Base-by-base conservation (phyloP, 1,140 invertebrate species). In the Pseudomyrmex pallidus region DNA sequence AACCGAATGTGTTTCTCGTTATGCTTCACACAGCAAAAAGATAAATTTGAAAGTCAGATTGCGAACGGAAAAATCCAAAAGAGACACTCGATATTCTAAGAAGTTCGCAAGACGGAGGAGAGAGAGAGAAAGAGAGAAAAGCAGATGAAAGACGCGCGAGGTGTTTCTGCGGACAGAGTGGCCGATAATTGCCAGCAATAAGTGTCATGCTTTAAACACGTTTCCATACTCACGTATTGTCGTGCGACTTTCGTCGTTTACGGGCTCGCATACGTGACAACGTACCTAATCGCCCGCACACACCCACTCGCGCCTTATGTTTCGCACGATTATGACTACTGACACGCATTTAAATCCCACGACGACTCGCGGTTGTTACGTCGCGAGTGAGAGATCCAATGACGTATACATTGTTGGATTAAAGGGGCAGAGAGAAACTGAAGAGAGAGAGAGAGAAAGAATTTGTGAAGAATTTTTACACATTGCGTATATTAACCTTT, bases 261-360 rank as follows among this genome's bases (percentile, higher is more conserved):
- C 15, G 59, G 73, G 20, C 8, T 46, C 46, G 20, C 73, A 74
- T 63, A 74, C 10, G 72, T 48, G 50, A 84, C 82, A 52, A 62
- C 22, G 74, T 52, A 44, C 85, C 59, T 83, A 86, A 82, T 83
- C 78, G 72, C n/a, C 59, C 48, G 2, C 20, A 44, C 56, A 86
- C 85, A 74, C 85, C 85, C 85, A 86, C 85, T 76, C 48, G 57
- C 15, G 46, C 67, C 56, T 80, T 72, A 83, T 44, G 68, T 87
- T 86, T 83, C 63, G 57, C 48, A 46, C 8, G 72, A 87, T 87
- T 87, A 86, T 48, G 22, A 12, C 20, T 48, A 48, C 57, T 22
- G 72, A 74, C 72, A 48, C 44, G 44, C 73, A 74, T 74, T 74
- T 74, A 35, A 50, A 64, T 63, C 46, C 59, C 73, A 48, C 57